A percentile compares a stretch with the other conserved stretches of the same genome.
Evolutionary conservation across 2,797 vertebrate species (phyloP).

Genomic region (Sibirionetta formosa): DNA sequence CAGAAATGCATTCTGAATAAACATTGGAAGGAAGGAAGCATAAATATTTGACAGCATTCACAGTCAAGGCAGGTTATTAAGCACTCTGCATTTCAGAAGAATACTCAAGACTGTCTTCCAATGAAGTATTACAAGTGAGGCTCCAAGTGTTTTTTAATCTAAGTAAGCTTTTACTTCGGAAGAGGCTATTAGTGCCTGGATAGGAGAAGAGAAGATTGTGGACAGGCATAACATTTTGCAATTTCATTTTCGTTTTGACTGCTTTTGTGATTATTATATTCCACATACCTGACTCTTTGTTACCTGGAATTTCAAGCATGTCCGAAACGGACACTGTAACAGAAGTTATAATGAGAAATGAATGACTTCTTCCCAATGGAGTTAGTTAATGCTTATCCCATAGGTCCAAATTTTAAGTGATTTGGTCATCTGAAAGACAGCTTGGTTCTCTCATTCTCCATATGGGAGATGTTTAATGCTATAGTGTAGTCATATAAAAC

Average conservation of each 20-base stretch:
- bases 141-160: constrained; percentile 22
- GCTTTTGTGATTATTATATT: constrained; percentile 31
- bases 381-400: constrained; percentile 22
- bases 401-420: neutral
- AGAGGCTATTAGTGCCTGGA: neutral
- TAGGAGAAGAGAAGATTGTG: neutral
- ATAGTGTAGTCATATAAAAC: neutral
- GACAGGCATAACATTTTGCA: neutral
- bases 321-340: rapidly evolving
- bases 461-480: neutral
- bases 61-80: constrained; percentile 66
- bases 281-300: constrained; percentile 12
- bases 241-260: constrained; percentile 11
- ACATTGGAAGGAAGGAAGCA: constrained; percentile 69
- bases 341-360: constrained; percentile 2
- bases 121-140: constrained; percentile 33
- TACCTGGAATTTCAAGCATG: neutral
- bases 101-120: constrained; percentile 45
- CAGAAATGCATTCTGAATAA: constrained; percentile 76
- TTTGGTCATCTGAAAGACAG: constrained; percentile 19
- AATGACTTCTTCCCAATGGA: constrained; percentile 10
- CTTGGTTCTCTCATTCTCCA: neutral
- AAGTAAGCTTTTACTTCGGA: constrained; percentile 40
- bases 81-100: constrained; percentile 50
- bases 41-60: constrained; percentile 74